Conservation (phyloP, 2,797 vertebrate genomes). For the Betta splendens region DNA sequence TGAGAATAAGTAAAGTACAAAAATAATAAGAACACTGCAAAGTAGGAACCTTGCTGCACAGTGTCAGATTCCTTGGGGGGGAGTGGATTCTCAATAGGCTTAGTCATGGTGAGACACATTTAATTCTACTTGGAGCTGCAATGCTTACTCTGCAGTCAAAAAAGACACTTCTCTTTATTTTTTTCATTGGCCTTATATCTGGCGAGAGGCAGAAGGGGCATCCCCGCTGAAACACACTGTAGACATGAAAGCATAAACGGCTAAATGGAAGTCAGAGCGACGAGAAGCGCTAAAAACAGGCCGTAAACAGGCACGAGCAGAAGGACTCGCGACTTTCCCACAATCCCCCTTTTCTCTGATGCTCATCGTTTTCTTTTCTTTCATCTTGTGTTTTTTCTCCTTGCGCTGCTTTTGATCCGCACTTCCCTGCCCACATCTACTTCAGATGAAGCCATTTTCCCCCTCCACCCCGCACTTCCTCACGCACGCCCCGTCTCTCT, state of each 20-base stretch:
- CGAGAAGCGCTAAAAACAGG: constrained; percentile 53
- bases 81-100: constrained; percentile 18
- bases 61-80: constrained; percentile 18
- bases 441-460: constrained; percentile 36
- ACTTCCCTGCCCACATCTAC: constrained; percentile 43
- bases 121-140: constrained; percentile 33
- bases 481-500: too few relatives aligned
- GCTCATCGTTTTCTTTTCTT: constrained; percentile 66
- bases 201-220: constrained; percentile 10
- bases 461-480: constrained; percentile 25
- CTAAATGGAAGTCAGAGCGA: constrained; percentile 53
- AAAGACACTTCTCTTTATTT: constrained; percentile 22
- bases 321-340: constrained; percentile 47
- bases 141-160: constrained; percentile 40
- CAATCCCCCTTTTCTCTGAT: constrained; percentile 51
- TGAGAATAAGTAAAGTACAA: constrained; percentile 12
- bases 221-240: constrained; percentile 34
- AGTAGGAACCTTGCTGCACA: constrained; percentile 9
- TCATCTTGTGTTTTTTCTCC: constrained; percentile 63
- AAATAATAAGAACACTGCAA: neutral
- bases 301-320: constrained; percentile 52
- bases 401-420: constrained; percentile 59
- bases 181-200: neutral
- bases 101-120: constrained; percentile 36
- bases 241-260: constrained; percentile 62